Conservation (phyloP, 2,888 invertebrate genomes). For the Coleophora flavipennella region DNA sequence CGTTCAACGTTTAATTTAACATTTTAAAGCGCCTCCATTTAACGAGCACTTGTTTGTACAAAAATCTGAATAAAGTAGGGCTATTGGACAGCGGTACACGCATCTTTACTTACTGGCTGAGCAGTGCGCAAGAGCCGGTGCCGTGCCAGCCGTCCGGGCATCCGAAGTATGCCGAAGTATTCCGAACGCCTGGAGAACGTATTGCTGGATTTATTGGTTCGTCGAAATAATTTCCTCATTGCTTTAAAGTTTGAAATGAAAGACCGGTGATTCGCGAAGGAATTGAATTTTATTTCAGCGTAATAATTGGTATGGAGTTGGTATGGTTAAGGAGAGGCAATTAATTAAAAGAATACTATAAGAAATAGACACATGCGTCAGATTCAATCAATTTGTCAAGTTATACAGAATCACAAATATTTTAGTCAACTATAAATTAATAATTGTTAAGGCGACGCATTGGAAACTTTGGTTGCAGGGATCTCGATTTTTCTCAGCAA, state of each 20-base stretch:
- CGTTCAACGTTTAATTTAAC: background rate
- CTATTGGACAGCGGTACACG: conserved; percentile 58
- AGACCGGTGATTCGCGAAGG: no score
- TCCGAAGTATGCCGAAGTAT: conserved; percentile 33
- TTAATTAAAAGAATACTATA: no score
- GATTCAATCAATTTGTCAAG: no score
- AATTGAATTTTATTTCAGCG: no score
- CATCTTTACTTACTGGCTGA: conserved; percentile 59
- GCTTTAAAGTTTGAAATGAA: background rate
- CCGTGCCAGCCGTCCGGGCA: conserved; percentile 17
- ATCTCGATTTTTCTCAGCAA: no score
- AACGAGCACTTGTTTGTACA: conserved; percentile 41
- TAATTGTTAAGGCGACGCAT: no score
- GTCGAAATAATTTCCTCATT: conserved; percentile 20
- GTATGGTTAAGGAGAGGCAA: no score
- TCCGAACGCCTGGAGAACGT: conserved; percentile 36
- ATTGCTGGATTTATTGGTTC: conserved; percentile 30
- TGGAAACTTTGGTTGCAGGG: no score
- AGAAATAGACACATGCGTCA: no score
- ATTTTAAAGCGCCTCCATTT: conserved; percentile 23
- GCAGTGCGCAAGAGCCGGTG: conserved; percentile 44
- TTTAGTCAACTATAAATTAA: no score
- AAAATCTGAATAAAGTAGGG: conserved; percentile 57
- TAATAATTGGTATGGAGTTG: no score
- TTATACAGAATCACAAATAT: no score